Evolutionary conservation across 2,113 vertebrate species (phyloP), one percentile per base, ranked within the genome.

Genomic region (Tupaia chinensis): DNA sequence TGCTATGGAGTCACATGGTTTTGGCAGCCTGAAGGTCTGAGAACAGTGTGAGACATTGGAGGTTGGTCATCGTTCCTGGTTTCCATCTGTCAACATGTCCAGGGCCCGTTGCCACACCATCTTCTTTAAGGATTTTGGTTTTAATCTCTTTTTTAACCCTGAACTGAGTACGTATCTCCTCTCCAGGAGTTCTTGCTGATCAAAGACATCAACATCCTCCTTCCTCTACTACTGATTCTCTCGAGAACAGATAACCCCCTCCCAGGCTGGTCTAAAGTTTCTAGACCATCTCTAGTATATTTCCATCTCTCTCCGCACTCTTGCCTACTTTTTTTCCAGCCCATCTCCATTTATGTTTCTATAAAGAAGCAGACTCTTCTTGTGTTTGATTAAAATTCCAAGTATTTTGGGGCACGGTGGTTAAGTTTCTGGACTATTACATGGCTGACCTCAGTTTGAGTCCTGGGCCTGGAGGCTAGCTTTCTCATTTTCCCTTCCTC

Each of bases 101-200:
- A 91, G 1, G 84, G 84, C 1, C 70, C 81, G 56, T 77, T 87
- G 81, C 14, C 34, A 19, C 27, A 10, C 25, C 23, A 23, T 84
- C 81, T 92, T 92, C 77, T 81, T 25, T n/a, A 60, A 93, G 83
- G 25, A 69, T 84, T 92, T 96, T 92, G 22, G 74, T 92, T 95
- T 97, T 63, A 72, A 89, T 97, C 83, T 85, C 83, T 80, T 32
- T 83, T 83, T 93, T 82, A 91, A 83, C 79, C 44, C 25, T 72
- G 73, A 81, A n/a, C 65, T 53, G n/a, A 78, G 11, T 79, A 82
- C 87, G 85, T 69, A 53, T 92, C 22, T 5, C 34, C 56, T 93
- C 95, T 85, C 32, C 58, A 54, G 93, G 78, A 77, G 60, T 93
- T 77, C 73, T 79, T 80, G 74, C 53, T 81, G 79, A 94, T 95